A percentile compares a stretch with the other conserved stretches of the same genome.
phyloP scores from a whole-genome alignment of 2,797 vertebrate species.

The Mormyrus hasselquistii region DNA sequence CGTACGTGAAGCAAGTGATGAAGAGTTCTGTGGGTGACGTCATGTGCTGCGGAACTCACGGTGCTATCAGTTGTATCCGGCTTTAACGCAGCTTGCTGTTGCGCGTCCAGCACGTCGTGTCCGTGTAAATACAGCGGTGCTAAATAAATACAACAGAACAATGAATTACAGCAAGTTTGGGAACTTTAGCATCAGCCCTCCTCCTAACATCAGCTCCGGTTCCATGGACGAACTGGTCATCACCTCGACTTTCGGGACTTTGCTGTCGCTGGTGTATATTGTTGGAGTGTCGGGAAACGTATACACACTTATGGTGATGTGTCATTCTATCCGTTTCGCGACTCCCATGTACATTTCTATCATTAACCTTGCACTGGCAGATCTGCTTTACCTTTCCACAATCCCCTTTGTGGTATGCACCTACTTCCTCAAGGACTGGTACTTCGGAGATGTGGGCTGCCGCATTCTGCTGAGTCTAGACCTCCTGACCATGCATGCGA shows the following conservation, averaged over 20 bases:
- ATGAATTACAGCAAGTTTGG: slow-evolving; percentile 57
- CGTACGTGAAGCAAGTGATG: neutral
- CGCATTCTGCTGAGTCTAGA: slow-evolving; percentile 82
- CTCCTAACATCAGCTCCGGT: slow-evolving; percentile 43
- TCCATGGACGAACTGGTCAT: slow-evolving; percentile 66
- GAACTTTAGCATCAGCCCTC: slow-evolving; percentile 37
- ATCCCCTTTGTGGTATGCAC: slow-evolving; percentile 87
- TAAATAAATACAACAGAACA: neutral
- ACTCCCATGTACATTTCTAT: slow-evolving; percentile 86
- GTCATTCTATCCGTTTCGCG: slow-evolving; percentile 76
- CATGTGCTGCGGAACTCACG: slow-evolving; percentile 33
- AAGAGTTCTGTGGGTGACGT: slow-evolving; percentile 46
- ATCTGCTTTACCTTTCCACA: slow-evolving; percentile 85
- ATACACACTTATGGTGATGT: slow-evolving; percentile 84
- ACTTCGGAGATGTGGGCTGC: slow-evolving; percentile 83
- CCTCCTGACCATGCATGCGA: slow-evolving; percentile 90
- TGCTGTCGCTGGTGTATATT: slow-evolving; percentile 76
- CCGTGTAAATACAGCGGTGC: neutral
- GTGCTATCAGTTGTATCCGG: neutral
- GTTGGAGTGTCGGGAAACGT: slow-evolving; percentile 79
- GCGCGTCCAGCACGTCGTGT: slow-evolving; percentile 25
- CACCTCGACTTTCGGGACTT: slow-evolving; percentile 75
- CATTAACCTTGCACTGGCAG: slow-evolving; percentile 82
- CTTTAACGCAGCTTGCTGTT: slow-evolving; percentile 27
- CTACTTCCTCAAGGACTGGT: slow-evolving; percentile 86